These are phyloP conservation scores for Aspiorhynchus laticeps DNA, from an alignment of 2,113 vertebrate genomes.

Conservation along the genomic window DNA sequence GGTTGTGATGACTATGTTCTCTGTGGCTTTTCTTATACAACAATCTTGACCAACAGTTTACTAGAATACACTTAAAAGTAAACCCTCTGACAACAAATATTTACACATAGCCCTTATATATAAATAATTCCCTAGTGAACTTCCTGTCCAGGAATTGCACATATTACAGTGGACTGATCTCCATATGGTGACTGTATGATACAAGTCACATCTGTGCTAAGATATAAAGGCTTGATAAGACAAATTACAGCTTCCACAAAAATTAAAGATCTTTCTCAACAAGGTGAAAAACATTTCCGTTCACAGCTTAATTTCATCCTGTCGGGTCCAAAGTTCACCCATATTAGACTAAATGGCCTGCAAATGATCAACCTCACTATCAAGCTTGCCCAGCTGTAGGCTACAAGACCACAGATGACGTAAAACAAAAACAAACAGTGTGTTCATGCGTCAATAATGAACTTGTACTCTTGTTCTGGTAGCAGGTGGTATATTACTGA, in stretches of 20 bases:
- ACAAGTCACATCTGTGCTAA: neutral
- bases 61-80: neutral
- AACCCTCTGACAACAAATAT: neutral
- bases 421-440: constrained; percentile 32
- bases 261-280: neutral
- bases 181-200: neutral
- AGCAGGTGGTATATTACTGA: neutral
- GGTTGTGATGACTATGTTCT: neutral
- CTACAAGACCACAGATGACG: constrained; percentile 14
- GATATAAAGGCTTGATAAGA: neutral
- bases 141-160: neutral
- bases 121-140: neutral
- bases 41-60: constrained; percentile 1
- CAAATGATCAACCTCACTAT: constrained; percentile 59
- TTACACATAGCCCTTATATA: neutral
- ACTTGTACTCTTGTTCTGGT: neutral
- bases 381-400: constrained; percentile 47
- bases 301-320: neutral
- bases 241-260: neutral
- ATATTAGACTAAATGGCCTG: constrained; percentile 37
- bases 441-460: constrained; percentile 28
- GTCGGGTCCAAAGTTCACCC: constrained; percentile 29
- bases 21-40: neutral
- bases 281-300: neutral
- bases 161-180: neutral